These are phyloP conservation scores for Tenrec ecaudatus DNA, from an alignment of 2,113 vertebrate species.

Conservation along the genomic window DNA sequence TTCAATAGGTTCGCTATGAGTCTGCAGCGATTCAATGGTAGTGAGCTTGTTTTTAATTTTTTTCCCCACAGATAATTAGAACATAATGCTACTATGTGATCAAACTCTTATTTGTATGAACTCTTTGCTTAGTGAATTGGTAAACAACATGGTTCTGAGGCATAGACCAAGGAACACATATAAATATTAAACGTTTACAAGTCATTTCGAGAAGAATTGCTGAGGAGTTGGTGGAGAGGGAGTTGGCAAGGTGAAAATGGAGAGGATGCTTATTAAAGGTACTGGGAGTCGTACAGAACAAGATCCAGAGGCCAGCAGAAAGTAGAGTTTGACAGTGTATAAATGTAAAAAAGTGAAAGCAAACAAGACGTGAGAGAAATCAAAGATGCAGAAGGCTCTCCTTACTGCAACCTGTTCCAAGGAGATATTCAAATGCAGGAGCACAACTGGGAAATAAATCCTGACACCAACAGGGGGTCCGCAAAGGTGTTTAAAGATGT, in stretches of 20 bases:
- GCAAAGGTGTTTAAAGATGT: conserved; percentile 60
- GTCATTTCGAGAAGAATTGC: conserved; percentile 53
- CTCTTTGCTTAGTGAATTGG: conserved; percentile 29
- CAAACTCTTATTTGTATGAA: conserved; percentile 44
- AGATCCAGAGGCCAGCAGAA: conserved; percentile 30
- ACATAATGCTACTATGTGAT: conserved; percentile 40
- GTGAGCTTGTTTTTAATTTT: too few species aligned
- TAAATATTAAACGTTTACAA: conserved; percentile 63
- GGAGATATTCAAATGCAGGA: conserved; percentile 40
- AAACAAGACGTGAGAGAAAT: conserved; percentile 49
- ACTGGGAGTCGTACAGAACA: not conserved
- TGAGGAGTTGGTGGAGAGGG: not conserved
- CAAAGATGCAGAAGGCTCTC: conserved; percentile 39
- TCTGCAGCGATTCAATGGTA: too few species aligned
- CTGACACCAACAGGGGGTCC: conserved; percentile 30
- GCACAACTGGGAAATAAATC: conserved; percentile 46
- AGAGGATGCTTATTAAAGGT: conserved; percentile 30
- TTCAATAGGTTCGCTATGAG: too few species aligned
- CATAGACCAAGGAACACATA: conserved; percentile 50
- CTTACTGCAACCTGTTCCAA: conserved; percentile 28
- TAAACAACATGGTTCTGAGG: not conserved
- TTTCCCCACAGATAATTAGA: conserved; percentile 53
- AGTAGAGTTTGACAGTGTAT: conserved; percentile 16
- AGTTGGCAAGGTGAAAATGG: not conserved
- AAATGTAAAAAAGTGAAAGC: not conserved